phyloP scores from a whole-genome alignment of 1,140 invertebrate species.

The Belonocnema kinseyi region DNA sequence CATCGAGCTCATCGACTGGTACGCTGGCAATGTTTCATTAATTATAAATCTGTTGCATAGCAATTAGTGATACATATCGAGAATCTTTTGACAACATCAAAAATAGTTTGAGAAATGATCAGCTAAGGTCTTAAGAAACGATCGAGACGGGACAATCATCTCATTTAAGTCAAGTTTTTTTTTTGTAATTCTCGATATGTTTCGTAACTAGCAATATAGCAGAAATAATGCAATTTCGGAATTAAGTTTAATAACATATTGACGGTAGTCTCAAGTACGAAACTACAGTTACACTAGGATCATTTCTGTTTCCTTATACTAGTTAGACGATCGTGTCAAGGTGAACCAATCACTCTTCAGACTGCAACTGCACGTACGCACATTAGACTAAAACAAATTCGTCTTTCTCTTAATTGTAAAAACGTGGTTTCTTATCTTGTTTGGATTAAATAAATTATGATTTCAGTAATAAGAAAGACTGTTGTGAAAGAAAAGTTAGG shows the following conservation, averaged over 20 bases:
- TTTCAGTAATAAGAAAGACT: too few relatives aligned
- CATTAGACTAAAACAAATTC: not conserved
- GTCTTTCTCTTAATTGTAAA: not conserved
- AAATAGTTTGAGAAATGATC: too few relatives aligned
- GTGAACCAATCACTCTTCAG: constrained; percentile 41
- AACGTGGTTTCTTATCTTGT: too few relatives aligned
- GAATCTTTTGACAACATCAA: too few relatives aligned
- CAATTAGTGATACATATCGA: constrained; percentile 34
- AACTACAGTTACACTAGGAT: constrained; percentile 10
- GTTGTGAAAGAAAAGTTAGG: too few relatives aligned
- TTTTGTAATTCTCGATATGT: too few relatives aligned
- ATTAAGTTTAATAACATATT: constrained; percentile 33
- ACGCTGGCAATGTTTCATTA: constrained; percentile 62
- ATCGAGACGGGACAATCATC: too few relatives aligned
- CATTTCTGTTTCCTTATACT: not conserved
- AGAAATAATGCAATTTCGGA: constrained; percentile 34
- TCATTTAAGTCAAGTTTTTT: too few relatives aligned
- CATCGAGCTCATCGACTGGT: constrained; percentile 88
- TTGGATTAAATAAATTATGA: too few relatives aligned
- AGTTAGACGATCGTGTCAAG: constrained; percentile 56
- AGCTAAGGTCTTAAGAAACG: too few relatives aligned
- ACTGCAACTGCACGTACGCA: not conserved
- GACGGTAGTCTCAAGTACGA: constrained; percentile 42
- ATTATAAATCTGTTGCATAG: constrained; percentile 47
- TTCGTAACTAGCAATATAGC: too few relatives aligned